These are phyloP conservation scores for Abrostola triplasia DNA, from an alignment of 2,888 invertebrate species.

Conservation along the genomic window DNA sequence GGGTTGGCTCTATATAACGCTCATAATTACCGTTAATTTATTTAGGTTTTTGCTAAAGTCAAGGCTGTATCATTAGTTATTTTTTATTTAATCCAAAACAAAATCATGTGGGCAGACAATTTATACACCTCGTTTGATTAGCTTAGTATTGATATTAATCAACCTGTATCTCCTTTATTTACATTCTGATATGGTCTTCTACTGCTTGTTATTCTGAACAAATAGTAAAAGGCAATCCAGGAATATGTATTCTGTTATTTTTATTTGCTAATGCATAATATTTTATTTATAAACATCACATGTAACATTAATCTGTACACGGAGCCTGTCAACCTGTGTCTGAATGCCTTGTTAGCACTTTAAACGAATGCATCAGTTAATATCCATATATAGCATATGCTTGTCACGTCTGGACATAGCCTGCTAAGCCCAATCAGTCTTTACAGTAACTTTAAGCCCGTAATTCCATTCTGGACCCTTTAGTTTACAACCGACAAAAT, in stretches of 20 bases:
- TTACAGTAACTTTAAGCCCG: too few species aligned
- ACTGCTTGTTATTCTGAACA: slow-evolving; percentile 35
- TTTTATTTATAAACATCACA: not conserved
- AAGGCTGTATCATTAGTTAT: not conserved
- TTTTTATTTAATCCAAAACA: not conserved
- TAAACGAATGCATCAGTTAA: not conserved
- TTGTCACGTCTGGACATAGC: too few species aligned
- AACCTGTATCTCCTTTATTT: slow-evolving; percentile 35
- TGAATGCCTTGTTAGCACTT: too few species aligned
- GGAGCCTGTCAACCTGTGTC: not conserved
- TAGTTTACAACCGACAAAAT: not conserved
- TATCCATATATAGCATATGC: not conserved
- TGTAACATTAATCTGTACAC: not conserved
- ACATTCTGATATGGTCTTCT: slow-evolving; percentile 35
- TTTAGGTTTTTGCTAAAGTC: not conserved
- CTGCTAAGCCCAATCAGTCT: too few species aligned
- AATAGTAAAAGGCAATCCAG: slow-evolving; percentile 45
- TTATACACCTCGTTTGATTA: slow-evolving; percentile 37
- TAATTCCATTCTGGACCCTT: too few species aligned
- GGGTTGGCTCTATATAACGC: too few species aligned
- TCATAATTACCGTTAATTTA: not conserved
- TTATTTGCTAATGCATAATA: not conserved
- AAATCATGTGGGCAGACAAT: slow-evolving; percentile 31
- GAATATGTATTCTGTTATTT: slow-evolving; percentile 30
- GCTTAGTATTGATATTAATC: slow-evolving; percentile 36